Conservation (phyloP, 2,888 invertebrate species). For the Hesperia comma region DNA sequence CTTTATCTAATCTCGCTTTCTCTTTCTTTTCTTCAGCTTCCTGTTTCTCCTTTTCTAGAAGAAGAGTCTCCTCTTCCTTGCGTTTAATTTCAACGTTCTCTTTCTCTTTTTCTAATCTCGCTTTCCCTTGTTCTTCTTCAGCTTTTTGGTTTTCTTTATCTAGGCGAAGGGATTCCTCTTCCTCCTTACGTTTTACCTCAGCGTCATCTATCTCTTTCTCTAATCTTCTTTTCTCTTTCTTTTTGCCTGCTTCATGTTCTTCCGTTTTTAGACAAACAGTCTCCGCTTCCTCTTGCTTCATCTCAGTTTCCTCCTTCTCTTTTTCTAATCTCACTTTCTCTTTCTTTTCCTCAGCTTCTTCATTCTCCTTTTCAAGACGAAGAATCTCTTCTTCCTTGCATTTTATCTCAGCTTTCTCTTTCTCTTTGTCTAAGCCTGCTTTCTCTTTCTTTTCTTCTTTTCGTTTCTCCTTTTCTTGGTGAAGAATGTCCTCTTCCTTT, state of each 20-base stretch:
- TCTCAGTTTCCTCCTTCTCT: conserved; percentile 13
- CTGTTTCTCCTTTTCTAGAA: conserved; percentile 24
- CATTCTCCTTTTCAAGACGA: too few relatives aligned
- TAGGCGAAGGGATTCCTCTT: too few relatives aligned
- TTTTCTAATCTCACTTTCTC: conserved; percentile 5
- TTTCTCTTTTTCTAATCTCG: too few relatives aligned
- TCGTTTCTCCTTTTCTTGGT: neutral
- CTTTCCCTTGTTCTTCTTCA: too few relatives aligned
- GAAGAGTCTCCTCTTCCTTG: too few relatives aligned
- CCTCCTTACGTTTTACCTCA: conserved; percentile 5
- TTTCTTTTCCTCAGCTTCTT: too few relatives aligned
- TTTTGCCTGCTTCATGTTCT: conserved; percentile 26
- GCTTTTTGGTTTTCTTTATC: too few relatives aligned
- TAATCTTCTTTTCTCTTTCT: conserved; percentile 12
- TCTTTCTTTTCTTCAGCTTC: conserved; percentile 27
- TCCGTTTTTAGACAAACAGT: neutral
- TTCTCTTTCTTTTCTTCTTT: conserved; percentile 21
- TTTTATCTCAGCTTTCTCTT: too few relatives aligned
- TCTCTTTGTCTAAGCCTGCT: too few relatives aligned
- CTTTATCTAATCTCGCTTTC: neutral
- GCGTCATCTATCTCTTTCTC: conserved; percentile 7
- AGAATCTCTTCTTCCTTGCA: too few relatives aligned
- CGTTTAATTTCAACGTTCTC: too few relatives aligned
- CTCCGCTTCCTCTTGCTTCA: conserved; percentile 19
- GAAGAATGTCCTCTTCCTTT: too few relatives aligned